phyloP scores from a whole-genome alignment of 1,140 invertebrate species.

The Chironomus tepperi region DNA sequence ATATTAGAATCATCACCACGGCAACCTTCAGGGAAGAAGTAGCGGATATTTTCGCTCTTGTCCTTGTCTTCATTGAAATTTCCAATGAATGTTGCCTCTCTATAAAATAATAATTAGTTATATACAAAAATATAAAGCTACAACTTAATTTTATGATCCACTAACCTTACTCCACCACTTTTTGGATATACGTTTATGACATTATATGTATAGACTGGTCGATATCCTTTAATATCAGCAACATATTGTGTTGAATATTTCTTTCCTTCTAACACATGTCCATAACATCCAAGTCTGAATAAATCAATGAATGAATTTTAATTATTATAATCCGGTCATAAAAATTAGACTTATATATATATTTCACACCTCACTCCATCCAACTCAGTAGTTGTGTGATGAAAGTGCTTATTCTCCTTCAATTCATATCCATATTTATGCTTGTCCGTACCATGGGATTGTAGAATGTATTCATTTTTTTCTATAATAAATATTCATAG shows the following conservation, averaged over 20 bases:
- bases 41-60: not conserved
- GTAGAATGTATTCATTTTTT: not conserved
- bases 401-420: not conserved
- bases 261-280: not conserved
- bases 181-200: not conserved
- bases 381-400: not conserved
- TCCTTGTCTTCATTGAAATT: not conserved
- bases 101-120: not conserved
- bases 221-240: slow-evolving; percentile 9
- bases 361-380: not conserved
- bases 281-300: slow-evolving; percentile 10
- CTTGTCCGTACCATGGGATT: not conserved
- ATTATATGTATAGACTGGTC: not conserved
- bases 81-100: not conserved
- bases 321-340: not conserved
- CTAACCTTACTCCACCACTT: not conserved
- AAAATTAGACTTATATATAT: not conserved
- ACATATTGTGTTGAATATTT: slow-evolving; percentile 1
- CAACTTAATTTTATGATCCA: not conserved
- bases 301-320: not conserved
- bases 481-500: not conserved
- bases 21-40: slow-evolving; percentile 3
- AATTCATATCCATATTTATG: slow-evolving; percentile 21
- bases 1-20: not conserved
- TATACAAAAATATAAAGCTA: not conserved